Evolutionary conservation across 1,140 invertebrate genomes (phyloP).

Genomic region (Bombus sylvicola): DNA sequence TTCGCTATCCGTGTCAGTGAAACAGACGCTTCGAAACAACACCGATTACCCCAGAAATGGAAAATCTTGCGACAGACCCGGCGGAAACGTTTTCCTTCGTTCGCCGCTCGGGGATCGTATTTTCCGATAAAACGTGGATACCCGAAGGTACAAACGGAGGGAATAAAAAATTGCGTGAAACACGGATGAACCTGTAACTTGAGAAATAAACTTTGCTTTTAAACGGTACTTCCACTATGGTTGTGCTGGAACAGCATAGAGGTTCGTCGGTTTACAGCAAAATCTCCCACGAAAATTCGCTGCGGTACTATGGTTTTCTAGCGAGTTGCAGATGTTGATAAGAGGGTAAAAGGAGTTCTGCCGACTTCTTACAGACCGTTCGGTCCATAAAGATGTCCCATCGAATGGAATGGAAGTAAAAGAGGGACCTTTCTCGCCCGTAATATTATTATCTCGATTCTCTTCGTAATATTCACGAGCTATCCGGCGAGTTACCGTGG

Average conservation of each 20-base stretch:
- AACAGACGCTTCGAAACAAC: not conserved
- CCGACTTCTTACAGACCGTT: not conserved
- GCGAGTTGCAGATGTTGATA: not conserved
- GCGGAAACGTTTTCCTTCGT: no score
- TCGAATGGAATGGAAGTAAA: slow-evolving; percentile 29
- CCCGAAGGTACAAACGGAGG: no score
- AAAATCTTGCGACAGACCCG: not conserved
- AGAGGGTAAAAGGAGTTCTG: not conserved
- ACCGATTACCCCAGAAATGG: not conserved
- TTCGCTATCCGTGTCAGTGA: not conserved
- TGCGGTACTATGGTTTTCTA: not conserved
- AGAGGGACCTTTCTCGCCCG: slow-evolving; percentile 32
- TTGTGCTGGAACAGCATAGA: not conserved
- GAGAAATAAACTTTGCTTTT: slow-evolving; percentile 1
- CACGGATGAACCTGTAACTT: not conserved
- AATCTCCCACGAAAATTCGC: not conserved
- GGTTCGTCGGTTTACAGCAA: not conserved
- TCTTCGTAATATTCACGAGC: slow-evolving; percentile 54
- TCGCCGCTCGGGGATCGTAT: not conserved
- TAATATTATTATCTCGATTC: slow-evolving; percentile 59
- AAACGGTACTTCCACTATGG: not conserved
- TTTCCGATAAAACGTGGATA: slow-evolving; percentile 9
- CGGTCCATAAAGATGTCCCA: slow-evolving; percentile 38
- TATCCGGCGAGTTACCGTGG: slow-evolving; percentile 53
- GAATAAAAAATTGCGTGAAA: not conserved